phyloP scores from a whole-genome alignment of 2,888 invertebrate genomes.

The Galeruca laticollis region DNA sequence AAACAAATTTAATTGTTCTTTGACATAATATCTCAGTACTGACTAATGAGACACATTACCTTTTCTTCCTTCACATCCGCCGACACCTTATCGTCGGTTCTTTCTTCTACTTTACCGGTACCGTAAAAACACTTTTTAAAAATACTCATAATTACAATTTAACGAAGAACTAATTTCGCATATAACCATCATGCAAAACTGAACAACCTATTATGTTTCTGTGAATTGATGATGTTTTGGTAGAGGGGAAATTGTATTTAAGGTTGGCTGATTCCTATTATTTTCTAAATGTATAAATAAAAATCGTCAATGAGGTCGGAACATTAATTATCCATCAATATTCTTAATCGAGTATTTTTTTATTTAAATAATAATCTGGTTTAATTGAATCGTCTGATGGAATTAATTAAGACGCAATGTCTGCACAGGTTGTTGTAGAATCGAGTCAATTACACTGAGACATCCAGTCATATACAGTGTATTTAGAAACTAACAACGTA shows the following conservation, averaged over 20 bases:
- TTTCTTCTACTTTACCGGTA: not conserved
- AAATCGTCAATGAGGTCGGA: slow-evolving; percentile 34
- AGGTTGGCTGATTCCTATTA: slow-evolving; percentile 39
- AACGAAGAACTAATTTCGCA: slow-evolving; percentile 23
- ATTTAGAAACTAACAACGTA: no score
- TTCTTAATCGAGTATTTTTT: not conserved
- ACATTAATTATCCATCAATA: slow-evolving; percentile 25
- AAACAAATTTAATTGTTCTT: no score
- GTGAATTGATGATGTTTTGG: slow-evolving; percentile 3
- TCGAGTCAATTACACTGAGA: no score
- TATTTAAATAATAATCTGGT: slow-evolving; percentile 9
- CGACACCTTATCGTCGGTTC: no score
- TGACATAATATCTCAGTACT: no score
- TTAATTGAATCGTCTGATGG: not conserved
- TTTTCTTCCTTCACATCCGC: not conserved
- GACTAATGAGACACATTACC: not conserved
- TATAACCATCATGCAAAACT: slow-evolving; percentile 23
- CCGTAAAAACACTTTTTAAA: slow-evolving; percentile 8
- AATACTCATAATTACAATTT: slow-evolving; percentile 16
- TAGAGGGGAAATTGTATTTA: slow-evolving; percentile 35
- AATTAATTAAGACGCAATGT: no score
- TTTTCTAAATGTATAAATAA: slow-evolving; percentile 31
- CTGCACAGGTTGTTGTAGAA: no score
- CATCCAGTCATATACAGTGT: no score
- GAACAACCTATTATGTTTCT: slow-evolving; percentile 31